Conservation (phyloP, 2,797 vertebrate genomes). For the Nannoperca australis region DNA sequence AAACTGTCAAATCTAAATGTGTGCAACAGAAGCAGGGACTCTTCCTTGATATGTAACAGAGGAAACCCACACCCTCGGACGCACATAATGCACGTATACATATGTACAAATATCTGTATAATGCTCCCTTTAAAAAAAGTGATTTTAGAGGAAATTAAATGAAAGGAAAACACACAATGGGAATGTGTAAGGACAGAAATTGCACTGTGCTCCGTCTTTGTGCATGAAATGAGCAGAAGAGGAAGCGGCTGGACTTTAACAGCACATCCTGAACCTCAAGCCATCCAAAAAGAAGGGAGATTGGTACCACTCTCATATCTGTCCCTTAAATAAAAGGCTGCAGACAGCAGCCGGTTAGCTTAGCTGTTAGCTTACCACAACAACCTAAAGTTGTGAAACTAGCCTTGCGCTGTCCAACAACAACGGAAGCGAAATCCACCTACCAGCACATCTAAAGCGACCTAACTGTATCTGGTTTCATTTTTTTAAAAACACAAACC, state of each 20-base stretch:
- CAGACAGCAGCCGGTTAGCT: not conserved
- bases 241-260: conserved; percentile 37
- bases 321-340: not conserved
- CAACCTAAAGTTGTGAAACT: not conserved
- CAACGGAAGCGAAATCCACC: too few species aligned
- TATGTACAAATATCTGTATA: conserved; percentile 38
- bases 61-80: conserved; percentile 39
- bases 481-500: too few species aligned
- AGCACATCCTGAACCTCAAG: conserved; percentile 50
- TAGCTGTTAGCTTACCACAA: not conserved
- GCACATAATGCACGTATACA: conserved; percentile 26
- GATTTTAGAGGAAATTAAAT: conserved; percentile 1
- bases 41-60: conserved; percentile 16
- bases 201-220: conserved; percentile 68
- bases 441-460: too few species aligned
- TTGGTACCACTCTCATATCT: not conserved
- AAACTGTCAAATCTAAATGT: conserved; percentile 41
- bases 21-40: conserved; percentile 44
- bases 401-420: not conserved
- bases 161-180: conserved; percentile 30
- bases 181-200: conserved; percentile 70
- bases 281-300: conserved; percentile 19
- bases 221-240: conserved; percentile 61
- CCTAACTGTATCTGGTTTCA: too few species aligned
- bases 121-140: conserved; percentile 12